A percentile compares a stretch with the other conserved stretches of the same genome.
Evolutionary conservation across 2,888 invertebrate genomes (phyloP).

Genomic region (Xestia sexstrigata): DNA sequence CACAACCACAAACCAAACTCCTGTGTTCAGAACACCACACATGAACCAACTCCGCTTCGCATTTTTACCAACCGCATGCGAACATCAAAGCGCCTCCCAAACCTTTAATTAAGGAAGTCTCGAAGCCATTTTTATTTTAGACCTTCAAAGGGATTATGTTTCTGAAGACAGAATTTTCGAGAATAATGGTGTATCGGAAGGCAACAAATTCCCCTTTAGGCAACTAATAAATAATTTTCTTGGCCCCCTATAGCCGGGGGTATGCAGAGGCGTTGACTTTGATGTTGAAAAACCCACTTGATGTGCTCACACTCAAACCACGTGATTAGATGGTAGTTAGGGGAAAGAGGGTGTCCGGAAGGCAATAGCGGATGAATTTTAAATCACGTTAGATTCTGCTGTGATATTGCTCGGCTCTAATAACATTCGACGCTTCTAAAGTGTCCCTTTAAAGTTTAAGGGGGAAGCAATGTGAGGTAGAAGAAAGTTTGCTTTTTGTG

Average conservation of each 20-base stretch:
- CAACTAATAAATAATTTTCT: slow-evolving; percentile 83
- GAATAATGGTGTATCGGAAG: slow-evolving; percentile 67
- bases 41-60: slow-evolving; percentile 16
- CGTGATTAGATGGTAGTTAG: slow-evolving; percentile 85
- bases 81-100: slow-evolving; percentile 63
- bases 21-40: slow-evolving; percentile 25
- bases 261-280: slow-evolving; percentile 76
- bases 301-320: slow-evolving; percentile 80
- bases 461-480: slow-evolving; percentile 4
- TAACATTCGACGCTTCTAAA: slow-evolving; percentile 47
- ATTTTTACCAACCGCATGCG: slow-evolving; percentile 51
- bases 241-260: slow-evolving; percentile 69
- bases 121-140: slow-evolving; percentile 68
- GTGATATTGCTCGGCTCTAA: slow-evolving; percentile 32
- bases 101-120: slow-evolving; percentile 74
- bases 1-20: not conserved
- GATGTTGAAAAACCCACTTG: slow-evolving; percentile 86
- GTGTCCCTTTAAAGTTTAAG: slow-evolving; percentile 41
- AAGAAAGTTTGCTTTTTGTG: not conserved
- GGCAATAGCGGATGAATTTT: slow-evolving; percentile 76
- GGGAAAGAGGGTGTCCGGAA: slow-evolving; percentile 54
- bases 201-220: slow-evolving; percentile 75
- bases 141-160: slow-evolving; percentile 70
- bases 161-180: slow-evolving; percentile 56
- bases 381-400: slow-evolving; percentile 73